Percentiles rank a stretch among this genome's conserved stretches.
Conservation (phyloP, 2,113 vertebrate species). For the Chamaetylas fuelleborni region DNA sequence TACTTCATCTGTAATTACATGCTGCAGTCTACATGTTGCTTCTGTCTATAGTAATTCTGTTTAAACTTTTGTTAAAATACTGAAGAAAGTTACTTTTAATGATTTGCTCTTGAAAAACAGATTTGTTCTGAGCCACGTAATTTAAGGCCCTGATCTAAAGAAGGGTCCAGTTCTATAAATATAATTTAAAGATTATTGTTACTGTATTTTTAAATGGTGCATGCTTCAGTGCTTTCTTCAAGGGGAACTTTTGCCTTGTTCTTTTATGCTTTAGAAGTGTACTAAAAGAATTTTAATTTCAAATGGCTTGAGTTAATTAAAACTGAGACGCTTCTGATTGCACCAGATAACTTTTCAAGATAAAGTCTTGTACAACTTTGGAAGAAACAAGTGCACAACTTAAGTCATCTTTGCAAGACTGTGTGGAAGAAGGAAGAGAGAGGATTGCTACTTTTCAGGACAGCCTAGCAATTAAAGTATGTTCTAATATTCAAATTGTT, state of each 20-base stretch:
- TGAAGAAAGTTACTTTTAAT: not conserved
- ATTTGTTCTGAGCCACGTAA: not conserved
- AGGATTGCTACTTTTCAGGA: conserved; percentile 72
- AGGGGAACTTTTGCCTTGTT: not conserved
- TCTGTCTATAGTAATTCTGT: not conserved
- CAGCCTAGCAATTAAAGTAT: conserved; percentile 71
- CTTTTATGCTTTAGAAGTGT: not conserved
- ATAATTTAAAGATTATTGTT: not conserved
- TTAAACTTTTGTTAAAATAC: not conserved
- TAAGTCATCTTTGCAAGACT: conserved; percentile 71
- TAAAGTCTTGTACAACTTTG: conserved; percentile 65
- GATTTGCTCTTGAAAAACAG: not conserved
- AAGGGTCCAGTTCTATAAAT: not conserved
- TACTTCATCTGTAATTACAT: not conserved
- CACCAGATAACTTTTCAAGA: conserved; percentile 75
- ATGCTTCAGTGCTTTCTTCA: not conserved
- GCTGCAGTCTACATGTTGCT: not conserved
- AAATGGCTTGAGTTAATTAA: conserved; percentile 4
- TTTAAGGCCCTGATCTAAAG: not conserved
- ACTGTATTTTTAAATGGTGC: not conserved
- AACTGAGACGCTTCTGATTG: conserved; percentile 29
- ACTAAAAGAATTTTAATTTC: not conserved
- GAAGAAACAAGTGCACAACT: conserved; percentile 69
- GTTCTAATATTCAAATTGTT: not conserved
- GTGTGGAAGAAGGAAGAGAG: conserved; percentile 74